Conservation (phyloP, 2,113 vertebrate genomes). For the Ovis aries region ARS-UI_Ramb_v3.0 NC_056069.1:70799001-70799500, state of each 20-base stretch:
- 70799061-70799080: rapidly evolving
- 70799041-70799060: neutral
- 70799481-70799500: neutral
- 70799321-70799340: neutral
- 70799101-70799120: neutral
- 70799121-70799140: neutral
- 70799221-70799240: neutral
- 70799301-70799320: neutral
- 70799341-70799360: neutral
- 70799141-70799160: neutral
- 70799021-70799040: neutral
- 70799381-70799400: neutral
- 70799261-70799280: neutral
- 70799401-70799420: neutral
- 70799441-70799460: neutral
- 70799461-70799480: neutral
- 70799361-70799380: neutral
- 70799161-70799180: neutral
- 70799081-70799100: neutral
- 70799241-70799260: neutral
- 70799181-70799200: neutral
- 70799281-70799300: neutral
- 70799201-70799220: neutral
- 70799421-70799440: neutral
- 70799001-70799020: neutral